Base-by-base conservation (phyloP, 2,888 invertebrate species). In the Hypercompe scribonia region DNA sequence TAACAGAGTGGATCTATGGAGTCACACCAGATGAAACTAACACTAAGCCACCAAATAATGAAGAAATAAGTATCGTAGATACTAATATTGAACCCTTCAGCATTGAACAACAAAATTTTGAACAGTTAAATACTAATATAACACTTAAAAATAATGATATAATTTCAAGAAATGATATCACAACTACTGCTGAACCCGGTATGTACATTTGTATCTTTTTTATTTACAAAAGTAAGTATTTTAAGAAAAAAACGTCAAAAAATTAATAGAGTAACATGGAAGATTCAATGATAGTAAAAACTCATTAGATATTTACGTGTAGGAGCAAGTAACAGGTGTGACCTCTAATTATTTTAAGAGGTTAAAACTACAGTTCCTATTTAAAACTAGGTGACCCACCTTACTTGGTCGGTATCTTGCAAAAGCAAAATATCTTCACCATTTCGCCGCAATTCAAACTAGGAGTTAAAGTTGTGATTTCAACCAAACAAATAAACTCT, bases 1-100 rank as follows among this genome's bases (percentile, higher is more conserved):
- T 89, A 36, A 75, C 86, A 0, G 82, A 88, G 64, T 90, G 90
- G 90, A 72, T 89, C 65, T 89, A 88, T 65, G 88, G 81, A 21
- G 76, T 69, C 5, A 81, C 79, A 36, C 78, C 78, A 10, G 34
- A 68, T 61, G 34, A 63, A 28, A 11, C 46, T 1, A 39, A 61
- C 1, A 39, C 31, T 24, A 33, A 46, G 46, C 8, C 28, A 5
- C 11, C 66, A 58, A 66, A 66, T n/a, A 66, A 31, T 18, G n/a
- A 58, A 61, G 39, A 36, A 31, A 58, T 31, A 7, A 18, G 3
- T 8, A 18, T 31, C 8, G 4, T 31, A 31, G 61, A 39, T 39
- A 21, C 58, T 39, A 61, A 34, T 15, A 36, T 68, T 0, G 50
- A 24, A 68, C 34, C n/a, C 8, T 24, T 50, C 0, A 50, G 34